A percentile compares a stretch with the other conserved stretches of the same genome.
Evolutionary conservation across 2,888 invertebrate genomes (phyloP).

Genomic region (Morpho helenor): DNA sequence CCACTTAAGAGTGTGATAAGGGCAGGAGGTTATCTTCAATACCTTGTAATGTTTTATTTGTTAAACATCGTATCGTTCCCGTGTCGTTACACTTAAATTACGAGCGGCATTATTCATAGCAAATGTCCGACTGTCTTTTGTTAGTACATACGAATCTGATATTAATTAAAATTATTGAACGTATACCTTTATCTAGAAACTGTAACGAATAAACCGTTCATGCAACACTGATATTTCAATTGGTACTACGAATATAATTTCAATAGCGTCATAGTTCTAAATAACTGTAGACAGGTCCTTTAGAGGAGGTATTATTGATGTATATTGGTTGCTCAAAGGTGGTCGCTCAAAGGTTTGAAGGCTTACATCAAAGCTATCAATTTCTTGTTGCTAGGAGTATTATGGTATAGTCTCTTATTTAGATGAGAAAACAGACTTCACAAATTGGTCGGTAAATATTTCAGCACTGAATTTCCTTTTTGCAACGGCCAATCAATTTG

Average conservation of each 20-base stretch:
- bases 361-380: background rate
- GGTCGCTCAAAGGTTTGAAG: conserved; percentile 1
- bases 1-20: too few species aligned
- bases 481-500: too few species aligned
- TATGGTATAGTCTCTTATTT: too few species aligned
- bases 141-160: conserved; percentile 50
- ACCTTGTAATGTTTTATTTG: too few species aligned
- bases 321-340: background rate
- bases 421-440: too few species aligned
- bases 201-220: background rate
- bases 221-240: conserved; percentile 8
- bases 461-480: too few species aligned
- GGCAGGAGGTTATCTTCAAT: too few species aligned
- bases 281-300: conserved; percentile 6
- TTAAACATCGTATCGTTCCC: conserved; percentile 28
- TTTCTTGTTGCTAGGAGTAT: background rate
- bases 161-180: conserved; percentile 64
- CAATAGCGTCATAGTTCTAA: background rate
- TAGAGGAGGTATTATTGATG: conserved; percentile 4
- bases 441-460: too few species aligned
- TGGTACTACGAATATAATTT: conserved; percentile 14
- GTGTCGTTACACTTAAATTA: conserved; percentile 33
- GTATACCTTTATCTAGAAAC: background rate
- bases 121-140: conserved; percentile 62
- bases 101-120: conserved; percentile 34